Evolutionary conservation across 2,113 vertebrate species (phyloP).

Genomic region (Bubalus kerabau): DNA sequence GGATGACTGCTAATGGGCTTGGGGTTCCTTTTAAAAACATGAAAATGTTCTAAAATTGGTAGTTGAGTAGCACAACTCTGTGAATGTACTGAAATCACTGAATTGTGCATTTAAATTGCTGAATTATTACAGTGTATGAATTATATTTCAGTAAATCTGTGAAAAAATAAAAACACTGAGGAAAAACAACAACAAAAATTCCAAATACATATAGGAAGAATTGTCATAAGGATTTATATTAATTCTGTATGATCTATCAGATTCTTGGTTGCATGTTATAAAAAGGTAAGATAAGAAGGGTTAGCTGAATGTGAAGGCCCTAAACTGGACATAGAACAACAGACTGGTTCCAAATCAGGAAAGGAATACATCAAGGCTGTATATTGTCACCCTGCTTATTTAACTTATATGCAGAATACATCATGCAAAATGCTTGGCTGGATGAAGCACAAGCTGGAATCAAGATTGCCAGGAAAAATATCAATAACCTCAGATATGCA

Average conservation of each 20-base stretch:
- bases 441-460: background rate
- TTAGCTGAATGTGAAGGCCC: background rate
- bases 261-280: background rate
- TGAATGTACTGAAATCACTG: background rate
- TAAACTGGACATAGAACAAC: background rate
- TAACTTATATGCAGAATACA: background rate
- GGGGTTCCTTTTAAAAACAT: background rate
- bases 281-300: background rate
- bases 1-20: background rate
- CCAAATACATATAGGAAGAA: background rate
- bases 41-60: background rate
- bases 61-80: background rate
- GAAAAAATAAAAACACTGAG: background rate
- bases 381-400: background rate
- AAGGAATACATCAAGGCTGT: background rate
- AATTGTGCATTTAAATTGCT: background rate
- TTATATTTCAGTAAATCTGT: background rate
- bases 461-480: background rate
- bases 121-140: background rate
- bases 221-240: background rate
- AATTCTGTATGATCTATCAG: background rate
- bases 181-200: background rate
- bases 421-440: background rate
- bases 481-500: background rate
- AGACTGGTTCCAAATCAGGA: background rate